A percentile compares a stretch with the other conserved stretches of the same genome.
These are phyloP conservation scores for Cottoperca gobio DNA, from an alignment of 2,797 vertebrate species.

Conservation along the genomic window DNA sequence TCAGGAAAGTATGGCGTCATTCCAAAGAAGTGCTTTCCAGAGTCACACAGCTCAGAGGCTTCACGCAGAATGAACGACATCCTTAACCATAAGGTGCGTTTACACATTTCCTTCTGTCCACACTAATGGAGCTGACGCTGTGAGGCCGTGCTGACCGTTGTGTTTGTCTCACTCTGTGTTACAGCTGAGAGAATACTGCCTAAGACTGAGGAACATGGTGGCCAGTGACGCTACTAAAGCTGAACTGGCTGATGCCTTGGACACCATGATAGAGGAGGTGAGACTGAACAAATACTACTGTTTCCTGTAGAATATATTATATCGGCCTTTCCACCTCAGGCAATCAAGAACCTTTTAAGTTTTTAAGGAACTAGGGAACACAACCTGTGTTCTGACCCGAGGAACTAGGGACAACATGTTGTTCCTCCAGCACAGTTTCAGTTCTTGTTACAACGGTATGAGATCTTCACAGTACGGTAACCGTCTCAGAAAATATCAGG, in stretches of 20 bases:
- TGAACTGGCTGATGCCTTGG: constrained; percentile 88
- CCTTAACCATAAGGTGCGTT: constrained; percentile 95
- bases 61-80: constrained; percentile 98
- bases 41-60: constrained; percentile 96
- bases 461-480: too few species aligned
- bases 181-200: constrained; percentile 97
- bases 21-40: constrained; percentile 98
- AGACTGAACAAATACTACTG: constrained; percentile 43
- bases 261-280: constrained; percentile 98
- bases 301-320: neutral
- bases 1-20: constrained; percentile 97
- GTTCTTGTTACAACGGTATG: too few species aligned
- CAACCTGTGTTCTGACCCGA: neutral
- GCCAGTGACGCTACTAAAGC: constrained; percentile 87
- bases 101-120: neutral
- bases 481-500: too few species aligned
- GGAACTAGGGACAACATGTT: neutral
- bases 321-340: neutral
- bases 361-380: neutral
- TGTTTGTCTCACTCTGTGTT: constrained; percentile 40
- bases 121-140: neutral
- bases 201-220: constrained; percentile 94
- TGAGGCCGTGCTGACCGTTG: neutral
- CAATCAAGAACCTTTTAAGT: neutral
- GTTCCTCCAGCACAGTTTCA: neutral